Base-by-base conservation (phyloP, 2,113 vertebrate species). In the Oncorhynchus tshawytscha region DNA sequence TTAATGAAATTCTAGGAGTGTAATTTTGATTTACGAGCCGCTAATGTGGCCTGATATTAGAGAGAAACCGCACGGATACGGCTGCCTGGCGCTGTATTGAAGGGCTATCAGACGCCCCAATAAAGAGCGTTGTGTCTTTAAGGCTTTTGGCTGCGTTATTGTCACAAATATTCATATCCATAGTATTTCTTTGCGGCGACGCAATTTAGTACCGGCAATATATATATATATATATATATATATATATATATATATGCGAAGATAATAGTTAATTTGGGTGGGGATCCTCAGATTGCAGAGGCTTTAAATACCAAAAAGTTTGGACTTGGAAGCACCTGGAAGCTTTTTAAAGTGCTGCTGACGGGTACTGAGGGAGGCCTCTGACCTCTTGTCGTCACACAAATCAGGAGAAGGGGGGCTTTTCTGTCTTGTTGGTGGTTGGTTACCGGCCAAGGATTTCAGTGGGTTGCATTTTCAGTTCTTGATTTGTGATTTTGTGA, bases 1-100 rank as follows among this genome's bases (percentile, higher is more conserved):
- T 89, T 91, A 93, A 93, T 93, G 91, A 92, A 93, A 91, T 90
- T 91, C 91, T 88, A 85, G 87, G 84, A 85, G 88, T 89, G 91
- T 92, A 92, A 93, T 92, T 92, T 90, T 92, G 92, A 93, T 93
- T 93, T 93, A 92, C 90, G 92, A 91, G 86, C 88, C 88, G 89
- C 90, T 93, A 92, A 93, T 92, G 92, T 86, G 79, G 87, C 78
- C 87, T 90, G 91, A 92, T 93, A 92, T 92, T 91, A 91, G 88
- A 90, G 90, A 89, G 90, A 91, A 88, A 91, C 89, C 87, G 85
- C 87, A 81, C 81, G 83, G 88, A 91, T 90, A 89, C 80, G 88
- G 87, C 88, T 85, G 89, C 87, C 88, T 91, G 89, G 87, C 85
- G 90, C 87, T 90, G 88, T 91, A 90, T 91, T 91, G 91, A 90